Evolutionary conservation across 1,140 invertebrate species (phyloP).

Genomic region (Apocrypta bakeri): DNA sequence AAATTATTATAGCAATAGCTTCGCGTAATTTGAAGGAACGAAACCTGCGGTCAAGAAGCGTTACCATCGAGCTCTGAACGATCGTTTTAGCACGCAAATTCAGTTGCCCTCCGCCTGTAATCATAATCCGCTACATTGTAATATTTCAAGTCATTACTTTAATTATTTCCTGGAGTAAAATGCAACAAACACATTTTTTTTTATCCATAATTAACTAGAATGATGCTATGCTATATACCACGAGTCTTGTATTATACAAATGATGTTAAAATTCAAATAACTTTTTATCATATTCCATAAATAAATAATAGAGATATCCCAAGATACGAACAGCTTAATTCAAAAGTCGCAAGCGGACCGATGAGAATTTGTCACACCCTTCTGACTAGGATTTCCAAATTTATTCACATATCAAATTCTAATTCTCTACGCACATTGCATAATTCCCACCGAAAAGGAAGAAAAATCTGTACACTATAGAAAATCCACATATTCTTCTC

Average conservation of each 20-base stretch:
- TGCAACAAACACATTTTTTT: slow-evolving; percentile 7
- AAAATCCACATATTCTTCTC: not conserved
- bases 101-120: not conserved
- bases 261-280: no score
- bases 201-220: slow-evolving; percentile 12
- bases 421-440: not conserved
- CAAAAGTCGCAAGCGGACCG: not conserved
- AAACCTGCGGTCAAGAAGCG: not conserved
- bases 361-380: not conserved
- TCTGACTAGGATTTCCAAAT: not conserved
- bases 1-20: slow-evolving; percentile 7
- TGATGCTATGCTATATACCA: no score
- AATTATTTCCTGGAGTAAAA: slow-evolving; percentile 43
- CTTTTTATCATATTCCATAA: no score
- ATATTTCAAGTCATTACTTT: slow-evolving; percentile 42
- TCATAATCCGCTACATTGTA: slow-evolving; percentile 14
- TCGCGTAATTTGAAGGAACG: not conserved
- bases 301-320: no score
- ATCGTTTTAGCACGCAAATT: slow-evolving; percentile 26
- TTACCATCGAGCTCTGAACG: not conserved
- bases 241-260: no score
- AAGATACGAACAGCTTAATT: not conserved
- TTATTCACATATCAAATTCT: not conserved
- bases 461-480: not conserved
- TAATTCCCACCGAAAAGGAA: not conserved